phyloP scores from a whole-genome alignment of 2,797 vertebrate genomes.

The Cynopterus sphinx region DNA sequence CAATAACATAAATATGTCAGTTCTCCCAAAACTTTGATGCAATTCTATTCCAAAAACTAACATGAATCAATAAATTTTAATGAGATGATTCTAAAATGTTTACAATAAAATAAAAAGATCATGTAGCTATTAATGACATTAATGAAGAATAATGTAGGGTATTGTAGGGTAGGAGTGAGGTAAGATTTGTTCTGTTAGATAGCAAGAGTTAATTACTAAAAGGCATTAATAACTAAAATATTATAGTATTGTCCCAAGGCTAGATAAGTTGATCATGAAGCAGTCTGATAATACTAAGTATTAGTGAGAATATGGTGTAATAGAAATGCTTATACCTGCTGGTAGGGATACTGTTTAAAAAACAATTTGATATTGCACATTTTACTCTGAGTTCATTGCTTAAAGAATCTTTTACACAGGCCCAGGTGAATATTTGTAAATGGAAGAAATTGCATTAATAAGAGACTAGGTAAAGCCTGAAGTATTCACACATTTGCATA shows the following conservation, averaged over 20 bases:
- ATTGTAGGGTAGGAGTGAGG: not conserved
- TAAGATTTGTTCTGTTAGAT: not conserved
- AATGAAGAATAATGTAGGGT: not conserved
- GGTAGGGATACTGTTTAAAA: not conserved
- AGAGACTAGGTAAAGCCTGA: not conserved
- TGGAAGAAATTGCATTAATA: not conserved
- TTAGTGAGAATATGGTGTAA: no score
- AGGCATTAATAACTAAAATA: not conserved
- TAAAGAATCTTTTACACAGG: not conserved
- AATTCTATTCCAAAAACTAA: not conserved
- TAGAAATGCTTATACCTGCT: not conserved
- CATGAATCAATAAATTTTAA: not conserved
- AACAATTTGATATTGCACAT: not conserved
- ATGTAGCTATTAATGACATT: not conserved
- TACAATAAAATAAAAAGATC: not conserved
- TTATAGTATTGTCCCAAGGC: not conserved
- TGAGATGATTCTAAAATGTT: not conserved
- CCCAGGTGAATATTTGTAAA: not conserved
- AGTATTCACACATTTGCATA: not conserved
- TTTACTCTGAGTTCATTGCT: not conserved
- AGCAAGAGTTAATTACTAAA: not conserved
- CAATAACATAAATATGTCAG: not conserved
- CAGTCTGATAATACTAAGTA: not conserved
- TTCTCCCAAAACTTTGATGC: not conserved
- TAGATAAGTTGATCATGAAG: not conserved